Base-by-base conservation (phyloP, 1,140 invertebrate genomes). In the Rhizoglyphus robini region DNA sequence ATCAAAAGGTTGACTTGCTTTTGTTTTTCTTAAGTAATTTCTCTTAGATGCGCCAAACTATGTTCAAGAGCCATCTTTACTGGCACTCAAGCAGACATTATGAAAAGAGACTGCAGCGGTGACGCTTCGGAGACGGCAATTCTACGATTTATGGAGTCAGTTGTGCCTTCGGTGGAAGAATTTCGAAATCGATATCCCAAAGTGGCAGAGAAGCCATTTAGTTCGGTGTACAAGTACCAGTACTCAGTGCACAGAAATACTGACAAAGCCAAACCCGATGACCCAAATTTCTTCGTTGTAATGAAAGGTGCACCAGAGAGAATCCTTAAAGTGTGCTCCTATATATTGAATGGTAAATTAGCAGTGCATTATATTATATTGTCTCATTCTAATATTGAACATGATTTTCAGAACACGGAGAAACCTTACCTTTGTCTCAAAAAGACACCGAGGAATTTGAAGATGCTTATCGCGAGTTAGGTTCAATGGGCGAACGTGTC, bases 321-420 rank as follows among this genome's bases (percentile, higher is more conserved):
- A 25, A 72, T 72, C 57, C 36, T 72, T 46, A 69, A 72, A 30
- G 82, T 90, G 36, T 97, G 93, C 80, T 84, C 86, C 51, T 91
- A 89, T 31, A 96, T 98, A 68, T 88, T 96, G 74, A 92, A 96
- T 71, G 88, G 94, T 71, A 93, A 46, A n/a, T n/a, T n/a, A n/a
- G n/a, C n/a, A 23, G 8, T 41, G n/a, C n/a, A 46, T 23, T 46
- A 15, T 15, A 15, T 11, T 54, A 11, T 54, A 25, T 8, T 5
- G 23, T 8, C 23, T 54, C 23, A 32, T 32, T 32, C 20, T 23
- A 11, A 11, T 32, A 11, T 32, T 27, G 20, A n/a, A n/a, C n/a
- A n/a, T n/a, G n/a, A n/a, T 8, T 54, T 11, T 4, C 23, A 54
- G 74, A 80, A 58, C 79, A 30, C 5, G 61, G 61, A 3, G 32